Evolutionary conservation across 2,113 vertebrate genomes (phyloP).

Genomic region (Lagopus muta): DNA sequence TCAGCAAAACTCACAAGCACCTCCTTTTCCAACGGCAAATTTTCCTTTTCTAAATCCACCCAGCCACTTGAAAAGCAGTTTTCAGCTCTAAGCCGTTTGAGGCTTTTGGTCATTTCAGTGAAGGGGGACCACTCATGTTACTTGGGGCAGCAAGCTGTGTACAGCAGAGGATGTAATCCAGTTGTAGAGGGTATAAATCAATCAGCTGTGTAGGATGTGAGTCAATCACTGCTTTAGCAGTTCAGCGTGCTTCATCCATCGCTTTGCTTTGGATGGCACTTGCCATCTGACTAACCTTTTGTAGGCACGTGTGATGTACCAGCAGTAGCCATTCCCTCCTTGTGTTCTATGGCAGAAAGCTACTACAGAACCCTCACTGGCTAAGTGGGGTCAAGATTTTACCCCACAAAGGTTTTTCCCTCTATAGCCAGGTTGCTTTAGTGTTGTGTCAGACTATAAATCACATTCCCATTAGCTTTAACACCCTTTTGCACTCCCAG

Average conservation of each 20-base stretch:
- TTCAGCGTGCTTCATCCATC: neutral
- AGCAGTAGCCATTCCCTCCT: neutral
- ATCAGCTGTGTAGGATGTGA: neutral
- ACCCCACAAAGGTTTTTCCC: too few relatives aligned
- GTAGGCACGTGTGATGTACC: neutral
- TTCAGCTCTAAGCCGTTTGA: neutral
- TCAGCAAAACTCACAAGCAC: neutral
- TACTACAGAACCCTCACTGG: neutral
- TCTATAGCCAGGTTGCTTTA: neutral
- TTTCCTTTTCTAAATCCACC: neutral
- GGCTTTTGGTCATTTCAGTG: neutral
- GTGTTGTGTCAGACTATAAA: neutral
- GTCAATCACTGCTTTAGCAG: neutral
- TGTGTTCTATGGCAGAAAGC: neutral
- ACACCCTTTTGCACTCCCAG: neutral
- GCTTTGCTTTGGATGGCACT: neutral
- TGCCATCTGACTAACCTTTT: neutral
- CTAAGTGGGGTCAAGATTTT: neutral
- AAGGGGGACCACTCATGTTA: neutral
- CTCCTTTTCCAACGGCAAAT: neutral
- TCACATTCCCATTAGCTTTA: neutral
- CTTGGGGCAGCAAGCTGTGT: neutral
- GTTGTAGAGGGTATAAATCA: neutral
- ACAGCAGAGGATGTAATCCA: neutral
- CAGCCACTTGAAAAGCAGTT: neutral